These are phyloP conservation scores for Melieria picta DNA, from an alignment of 2,888 invertebrate species.

Conservation along the genomic window DNA sequence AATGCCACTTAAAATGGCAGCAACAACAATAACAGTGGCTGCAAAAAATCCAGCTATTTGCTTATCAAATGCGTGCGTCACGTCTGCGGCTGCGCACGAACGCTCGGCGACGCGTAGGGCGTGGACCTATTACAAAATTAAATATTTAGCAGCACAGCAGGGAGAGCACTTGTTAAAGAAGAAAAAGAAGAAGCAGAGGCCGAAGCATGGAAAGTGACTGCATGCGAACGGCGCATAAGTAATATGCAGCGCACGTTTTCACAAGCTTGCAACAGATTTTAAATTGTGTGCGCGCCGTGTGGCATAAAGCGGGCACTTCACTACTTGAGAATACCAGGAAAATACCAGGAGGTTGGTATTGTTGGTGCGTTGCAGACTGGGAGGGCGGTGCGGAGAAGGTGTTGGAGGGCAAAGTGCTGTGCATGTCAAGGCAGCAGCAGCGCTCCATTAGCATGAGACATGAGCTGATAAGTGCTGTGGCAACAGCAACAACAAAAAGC, in stretches of 20 bases:
- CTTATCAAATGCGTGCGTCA: conserved; percentile 12
- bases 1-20: conserved; percentile 44
- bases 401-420: too few species aligned
- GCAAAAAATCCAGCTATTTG: conserved; percentile 2
- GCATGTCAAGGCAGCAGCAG: too few species aligned
- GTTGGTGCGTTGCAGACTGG: too few species aligned
- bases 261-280: conserved; percentile 56
- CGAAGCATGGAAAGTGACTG: background rate
- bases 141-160: conserved; percentile 14
- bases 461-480: too few species aligned
- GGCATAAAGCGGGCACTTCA: conserved; percentile 43
- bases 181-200: background rate
- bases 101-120: background rate
- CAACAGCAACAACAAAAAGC: too few species aligned
- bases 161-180: background rate
- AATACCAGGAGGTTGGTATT: too few species aligned
- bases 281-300: conserved; percentile 50
- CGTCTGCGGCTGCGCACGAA: background rate
- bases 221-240: conserved; percentile 32
- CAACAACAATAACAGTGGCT: conserved; percentile 31
- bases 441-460: too few species aligned
- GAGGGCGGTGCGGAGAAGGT: too few species aligned
- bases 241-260: conserved; percentile 59
- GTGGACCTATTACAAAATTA: conserved; percentile 34
- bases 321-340: conserved; percentile 12